A percentile compares a stretch with the other conserved stretches of the same genome.
Conservation (phyloP, 1,140 invertebrate genomes). For the Zaprionus ghesquierei region DNA sequence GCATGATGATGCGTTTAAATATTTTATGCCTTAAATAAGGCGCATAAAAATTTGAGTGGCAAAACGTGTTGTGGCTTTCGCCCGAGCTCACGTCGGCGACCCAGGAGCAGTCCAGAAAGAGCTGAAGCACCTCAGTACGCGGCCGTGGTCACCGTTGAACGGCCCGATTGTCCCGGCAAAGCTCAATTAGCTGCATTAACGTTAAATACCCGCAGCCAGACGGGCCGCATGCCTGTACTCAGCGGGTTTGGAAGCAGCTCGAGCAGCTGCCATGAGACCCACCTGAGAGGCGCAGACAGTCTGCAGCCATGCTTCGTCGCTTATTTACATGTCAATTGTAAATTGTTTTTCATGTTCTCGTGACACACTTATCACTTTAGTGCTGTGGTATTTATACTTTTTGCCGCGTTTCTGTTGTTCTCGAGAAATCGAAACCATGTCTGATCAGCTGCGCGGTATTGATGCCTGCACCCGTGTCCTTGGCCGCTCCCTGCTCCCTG, state of each 20-base stretch:
- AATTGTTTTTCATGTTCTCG: constrained; percentile 75
- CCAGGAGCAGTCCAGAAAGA: neutral
- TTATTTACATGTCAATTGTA: constrained; percentile 81
- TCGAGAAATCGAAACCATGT: constrained; percentile 70
- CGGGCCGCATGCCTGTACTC: neutral
- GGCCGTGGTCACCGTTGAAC: constrained; percentile 5
- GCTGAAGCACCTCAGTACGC: constrained; percentile 33
- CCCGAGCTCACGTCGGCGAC: neutral
- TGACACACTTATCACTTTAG: constrained; percentile 49
- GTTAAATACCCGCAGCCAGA: constrained; percentile 15
- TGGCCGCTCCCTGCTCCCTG: too few relatives aligned
- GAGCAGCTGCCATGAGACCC: constrained; percentile 28
- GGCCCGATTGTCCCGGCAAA: constrained; percentile 39
- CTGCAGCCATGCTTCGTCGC: neutral
- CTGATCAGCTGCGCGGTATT: constrained; percentile 57
- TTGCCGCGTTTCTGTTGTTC: constrained; percentile 27
- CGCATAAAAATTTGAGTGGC: constrained; percentile 71
- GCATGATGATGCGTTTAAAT: constrained; percentile 71
- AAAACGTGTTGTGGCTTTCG: constrained; percentile 60
- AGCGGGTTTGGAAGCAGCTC: neutral
- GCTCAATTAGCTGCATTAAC: constrained; percentile 42
- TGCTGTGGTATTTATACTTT: constrained; percentile 29
- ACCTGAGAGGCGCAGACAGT: neutral
- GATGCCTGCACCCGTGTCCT: constrained; percentile 26
- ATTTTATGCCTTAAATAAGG: constrained; percentile 57